Percentiles rank a stretch among this genome's conserved stretches.
Conservation (phyloP, 2,888 invertebrate genomes). For the Drosophila anceps region DNA sequence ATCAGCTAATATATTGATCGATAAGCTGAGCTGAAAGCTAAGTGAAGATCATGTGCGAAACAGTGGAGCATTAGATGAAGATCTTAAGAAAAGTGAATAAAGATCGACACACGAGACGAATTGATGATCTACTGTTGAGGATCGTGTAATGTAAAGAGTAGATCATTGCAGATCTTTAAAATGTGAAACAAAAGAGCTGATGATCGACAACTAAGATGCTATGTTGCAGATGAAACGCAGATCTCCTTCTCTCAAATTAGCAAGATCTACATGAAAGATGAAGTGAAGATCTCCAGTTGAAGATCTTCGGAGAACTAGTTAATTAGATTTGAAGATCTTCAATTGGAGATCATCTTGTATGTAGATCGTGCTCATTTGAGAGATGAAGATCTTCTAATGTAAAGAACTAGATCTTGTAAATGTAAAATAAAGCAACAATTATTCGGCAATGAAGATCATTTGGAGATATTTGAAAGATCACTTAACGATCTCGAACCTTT, state of each 20-base stretch:
- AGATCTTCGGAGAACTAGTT: too few relatives aligned
- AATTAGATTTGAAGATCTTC: too few relatives aligned
- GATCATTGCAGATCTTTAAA: too few relatives aligned
- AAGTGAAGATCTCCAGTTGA: too few relatives aligned
- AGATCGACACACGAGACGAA: neutral
- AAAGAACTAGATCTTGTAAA: neutral
- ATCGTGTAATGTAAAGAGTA: too few relatives aligned
- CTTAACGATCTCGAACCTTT: fast-evolving
- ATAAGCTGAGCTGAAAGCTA: neutral
- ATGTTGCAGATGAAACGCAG: too few relatives aligned
- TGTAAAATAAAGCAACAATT: neutral
- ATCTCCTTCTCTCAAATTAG: too few relatives aligned
- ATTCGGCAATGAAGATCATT: neutral
- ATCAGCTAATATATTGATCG: neutral
- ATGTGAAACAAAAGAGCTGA: neutral
- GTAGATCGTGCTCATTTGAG: too few relatives aligned
- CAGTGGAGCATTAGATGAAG: neutral
- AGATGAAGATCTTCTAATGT: neutral
- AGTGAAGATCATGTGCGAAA: neutral
- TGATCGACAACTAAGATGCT: neutral
- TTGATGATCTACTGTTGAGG: neutral
- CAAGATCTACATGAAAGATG: neutral
- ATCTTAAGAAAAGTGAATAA: neutral
- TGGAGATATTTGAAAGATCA: neutral
- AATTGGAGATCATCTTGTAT: too few relatives aligned